Evolutionary conservation across 2,113 vertebrate genomes (phyloP).

Genomic region (Syrrhaptes paradoxus): DNA sequence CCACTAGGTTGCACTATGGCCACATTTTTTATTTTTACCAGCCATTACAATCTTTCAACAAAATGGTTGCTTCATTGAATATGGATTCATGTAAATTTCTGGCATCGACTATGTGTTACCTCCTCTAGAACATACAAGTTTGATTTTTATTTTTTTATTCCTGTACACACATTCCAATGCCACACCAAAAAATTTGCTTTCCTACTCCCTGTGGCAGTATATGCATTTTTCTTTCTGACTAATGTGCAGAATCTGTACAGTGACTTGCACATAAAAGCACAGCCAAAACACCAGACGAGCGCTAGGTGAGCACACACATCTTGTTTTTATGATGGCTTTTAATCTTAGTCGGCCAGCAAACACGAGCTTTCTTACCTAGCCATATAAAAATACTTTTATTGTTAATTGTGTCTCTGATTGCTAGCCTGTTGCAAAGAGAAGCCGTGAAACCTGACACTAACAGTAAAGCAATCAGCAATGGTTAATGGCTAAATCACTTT

Average conservation of each 20-base stretch:
- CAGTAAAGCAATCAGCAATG: conserved; percentile 40
- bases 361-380: conserved; percentile 45
- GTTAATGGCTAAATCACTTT: conserved; percentile 27
- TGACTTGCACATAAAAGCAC: conserved; percentile 72
- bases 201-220: conserved; percentile 42
- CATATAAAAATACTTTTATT: conserved; percentile 26
- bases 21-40: conserved; percentile 14
- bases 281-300: conserved; percentile 54
- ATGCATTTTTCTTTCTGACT: conserved; percentile 78
- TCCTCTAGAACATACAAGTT: conserved; percentile 44
- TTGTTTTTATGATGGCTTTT: conserved; percentile 73
- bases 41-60: conserved; percentile 27
- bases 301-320: conserved; percentile 49
- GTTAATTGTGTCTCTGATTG: conserved; percentile 56
- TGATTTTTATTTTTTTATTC: neutral
- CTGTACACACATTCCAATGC: conserved; percentile 27
- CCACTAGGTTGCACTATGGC: neutral
- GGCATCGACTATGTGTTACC: conserved; percentile 18
- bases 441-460: neutral
- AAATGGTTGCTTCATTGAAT: conserved; percentile 58
- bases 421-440: conserved; percentile 21
- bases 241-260: conserved; percentile 71
- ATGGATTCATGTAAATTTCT: conserved; percentile 69
- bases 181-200: conserved; percentile 62
- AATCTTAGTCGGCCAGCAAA: conserved; percentile 73